A percentile compares a stretch with the other conserved stretches of the same genome.
Evolutionary conservation across 2,797 vertebrate species (phyloP).

Genomic region (Botia almorhae): DNA sequence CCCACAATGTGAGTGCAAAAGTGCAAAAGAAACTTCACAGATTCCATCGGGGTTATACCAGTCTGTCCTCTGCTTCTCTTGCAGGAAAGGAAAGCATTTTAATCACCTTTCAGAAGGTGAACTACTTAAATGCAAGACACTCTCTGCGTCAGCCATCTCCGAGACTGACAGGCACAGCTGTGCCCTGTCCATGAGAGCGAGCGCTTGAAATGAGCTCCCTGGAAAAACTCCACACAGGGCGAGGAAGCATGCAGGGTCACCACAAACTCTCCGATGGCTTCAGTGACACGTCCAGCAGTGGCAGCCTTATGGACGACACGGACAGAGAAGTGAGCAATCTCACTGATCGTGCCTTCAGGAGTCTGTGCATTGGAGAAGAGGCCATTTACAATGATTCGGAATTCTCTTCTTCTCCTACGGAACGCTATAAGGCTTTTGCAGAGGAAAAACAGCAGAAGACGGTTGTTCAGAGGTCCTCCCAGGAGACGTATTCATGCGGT

Average conservation of each 20-base stretch:
- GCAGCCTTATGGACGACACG: slow-evolving; percentile 89
- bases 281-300: slow-evolving; percentile 86
- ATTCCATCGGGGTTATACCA: slow-evolving; percentile 37
- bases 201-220: slow-evolving; percentile 61
- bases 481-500: slow-evolving; percentile 76
- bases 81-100: slow-evolving; percentile 66
- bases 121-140: slow-evolving; percentile 66
- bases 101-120: slow-evolving; percentile 65
- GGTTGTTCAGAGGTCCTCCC: slow-evolving; percentile 75
- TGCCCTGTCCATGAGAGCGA: slow-evolving; percentile 48
- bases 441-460: slow-evolving; percentile 75
- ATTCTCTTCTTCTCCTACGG: slow-evolving; percentile 77
- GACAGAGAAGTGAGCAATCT: slow-evolving; percentile 96
- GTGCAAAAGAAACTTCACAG: neutral
- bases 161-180: slow-evolving; percentile 59
- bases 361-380: slow-evolving; percentile 94
- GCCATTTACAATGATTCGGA: slow-evolving; percentile 86
- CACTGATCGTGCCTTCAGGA: slow-evolving; percentile 94
- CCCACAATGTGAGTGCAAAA: neutral
- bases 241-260: slow-evolving; percentile 80
- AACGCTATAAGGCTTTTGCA: slow-evolving; percentile 76
- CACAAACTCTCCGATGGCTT: slow-evolving; percentile 86
- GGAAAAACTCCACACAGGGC: slow-evolving; percentile 73
- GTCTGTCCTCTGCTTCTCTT: slow-evolving; percentile 58
- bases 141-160: slow-evolving; percentile 63